Evolutionary conservation across 2,113 vertebrate species (phyloP).

Genomic region (Petroica traversi): DNA sequence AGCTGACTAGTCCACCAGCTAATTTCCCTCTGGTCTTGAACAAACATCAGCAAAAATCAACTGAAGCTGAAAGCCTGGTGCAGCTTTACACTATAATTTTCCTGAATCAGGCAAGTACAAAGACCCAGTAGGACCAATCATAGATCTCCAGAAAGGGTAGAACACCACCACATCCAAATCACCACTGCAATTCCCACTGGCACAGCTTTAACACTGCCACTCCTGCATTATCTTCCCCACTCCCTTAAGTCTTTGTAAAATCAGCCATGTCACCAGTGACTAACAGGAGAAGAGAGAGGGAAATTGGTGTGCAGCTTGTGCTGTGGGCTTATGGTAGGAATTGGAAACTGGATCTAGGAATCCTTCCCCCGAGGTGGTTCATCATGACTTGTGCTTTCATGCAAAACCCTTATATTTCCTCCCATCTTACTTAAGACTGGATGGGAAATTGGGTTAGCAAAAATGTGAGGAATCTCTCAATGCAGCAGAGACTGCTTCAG

Average conservation of each 20-base stretch:
- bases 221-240: not conserved
- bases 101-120: not conserved
- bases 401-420: not conserved
- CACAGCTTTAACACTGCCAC: not conserved
- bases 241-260: not conserved
- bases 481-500: conserved; percentile 23
- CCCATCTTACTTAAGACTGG: not conserved
- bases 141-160: not conserved
- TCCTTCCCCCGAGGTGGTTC: not conserved
- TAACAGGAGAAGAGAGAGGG: not conserved
- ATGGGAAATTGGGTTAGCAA: conserved; percentile 38
- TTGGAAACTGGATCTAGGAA: not conserved
- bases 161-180: not conserved
- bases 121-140: not conserved
- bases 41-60: conserved; percentile 34
- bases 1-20: not conserved
- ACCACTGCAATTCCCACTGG: not conserved
- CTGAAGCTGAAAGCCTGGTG: not conserved
- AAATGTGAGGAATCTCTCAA: conserved; percentile 38
- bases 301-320: not conserved
- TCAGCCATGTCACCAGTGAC: not conserved
- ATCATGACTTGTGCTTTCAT: not conserved
- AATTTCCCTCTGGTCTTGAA: conserved; percentile 31
- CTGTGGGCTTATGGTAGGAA: not conserved
- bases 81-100: conserved; percentile 19